Percentiles rank a stretch among this genome's conserved stretches.
Conservation (phyloP, 2,113 vertebrate genomes). For the Pterocles orientalis region DNA sequence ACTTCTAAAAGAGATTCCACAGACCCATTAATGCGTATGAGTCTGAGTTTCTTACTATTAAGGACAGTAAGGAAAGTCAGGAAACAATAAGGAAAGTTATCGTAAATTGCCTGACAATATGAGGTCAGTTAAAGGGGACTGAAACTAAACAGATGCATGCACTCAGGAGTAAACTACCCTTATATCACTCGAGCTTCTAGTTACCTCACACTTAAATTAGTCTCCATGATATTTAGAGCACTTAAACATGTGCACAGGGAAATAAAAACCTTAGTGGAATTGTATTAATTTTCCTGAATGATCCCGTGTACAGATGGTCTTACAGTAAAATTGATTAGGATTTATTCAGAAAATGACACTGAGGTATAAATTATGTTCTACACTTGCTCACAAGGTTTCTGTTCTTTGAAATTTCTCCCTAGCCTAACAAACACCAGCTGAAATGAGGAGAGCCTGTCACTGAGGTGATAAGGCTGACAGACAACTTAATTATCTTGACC, state of each 20-base stretch:
- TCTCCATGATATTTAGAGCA: neutral
- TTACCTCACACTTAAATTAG: neutral
- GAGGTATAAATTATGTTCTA: neutral
- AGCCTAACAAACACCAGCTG: neutral
- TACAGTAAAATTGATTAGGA: neutral
- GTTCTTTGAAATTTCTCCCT: neutral
- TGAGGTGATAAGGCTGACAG: slow-evolving; percentile 37
- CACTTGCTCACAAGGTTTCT: neutral
- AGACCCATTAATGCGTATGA: neutral
- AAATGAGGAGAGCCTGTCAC: neutral
- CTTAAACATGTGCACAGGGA: neutral
- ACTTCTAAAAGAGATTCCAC: neutral
- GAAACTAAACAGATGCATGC: neutral
- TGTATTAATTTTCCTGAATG: neutral
- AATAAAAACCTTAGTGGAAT: neutral
- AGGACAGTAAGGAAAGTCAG: neutral
- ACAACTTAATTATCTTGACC: slow-evolving; percentile 45
- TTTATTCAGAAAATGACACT: neutral
- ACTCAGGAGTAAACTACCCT: neutral
- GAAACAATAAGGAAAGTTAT: neutral
- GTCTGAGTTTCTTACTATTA: neutral
- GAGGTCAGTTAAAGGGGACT: neutral
- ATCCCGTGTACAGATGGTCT: neutral
- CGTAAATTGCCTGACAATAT: neutral
- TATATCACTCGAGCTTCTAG: neutral